phyloP scores from a whole-genome alignment of 2,797 vertebrate species.

The Apogon hyalosoma region DNA sequence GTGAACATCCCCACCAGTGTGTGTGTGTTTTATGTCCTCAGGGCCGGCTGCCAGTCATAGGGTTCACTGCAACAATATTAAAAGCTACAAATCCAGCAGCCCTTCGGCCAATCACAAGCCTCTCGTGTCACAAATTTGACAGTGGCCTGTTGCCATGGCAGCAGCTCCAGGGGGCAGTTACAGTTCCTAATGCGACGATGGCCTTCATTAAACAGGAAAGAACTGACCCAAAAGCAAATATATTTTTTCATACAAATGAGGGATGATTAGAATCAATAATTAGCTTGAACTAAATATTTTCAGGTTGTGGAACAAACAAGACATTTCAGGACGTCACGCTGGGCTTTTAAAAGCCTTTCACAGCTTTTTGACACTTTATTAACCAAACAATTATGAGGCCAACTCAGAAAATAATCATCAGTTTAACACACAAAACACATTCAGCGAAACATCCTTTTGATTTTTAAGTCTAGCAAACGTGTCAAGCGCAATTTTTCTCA shows the following conservation, averaged over 20 bases:
- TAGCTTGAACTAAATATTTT: too few relatives aligned
- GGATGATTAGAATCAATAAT: too few relatives aligned
- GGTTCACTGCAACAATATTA: conserved; percentile 47
- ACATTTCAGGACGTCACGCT: too few relatives aligned
- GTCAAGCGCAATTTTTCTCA: too few relatives aligned
- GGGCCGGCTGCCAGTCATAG: conserved; percentile 36
- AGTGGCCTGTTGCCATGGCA: conserved; percentile 49
- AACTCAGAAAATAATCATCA: too few relatives aligned
- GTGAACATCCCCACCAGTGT: conserved; percentile 11
- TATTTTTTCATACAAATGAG: not conserved
- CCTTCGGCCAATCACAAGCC: conserved; percentile 36
- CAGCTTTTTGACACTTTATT: too few relatives aligned
- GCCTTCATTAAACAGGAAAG: conserved; percentile 10
- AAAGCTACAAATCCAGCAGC: conserved; percentile 43
- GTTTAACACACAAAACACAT: too few relatives aligned
- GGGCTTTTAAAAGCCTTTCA: too few relatives aligned
- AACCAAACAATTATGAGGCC: too few relatives aligned
- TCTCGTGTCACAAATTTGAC: conserved; percentile 32
- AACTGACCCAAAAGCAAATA: not conserved
- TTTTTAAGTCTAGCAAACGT: too few relatives aligned
- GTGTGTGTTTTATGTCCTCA: not conserved
- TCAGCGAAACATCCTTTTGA: too few relatives aligned
- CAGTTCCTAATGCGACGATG: conserved; percentile 1
- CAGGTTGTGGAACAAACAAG: too few relatives aligned
- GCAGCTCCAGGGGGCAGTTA: conserved; percentile 29